These are phyloP conservation scores for Choristoneura fumiferana DNA, from an alignment of 1,140 invertebrate genomes.

Conservation along the genomic window DNA sequence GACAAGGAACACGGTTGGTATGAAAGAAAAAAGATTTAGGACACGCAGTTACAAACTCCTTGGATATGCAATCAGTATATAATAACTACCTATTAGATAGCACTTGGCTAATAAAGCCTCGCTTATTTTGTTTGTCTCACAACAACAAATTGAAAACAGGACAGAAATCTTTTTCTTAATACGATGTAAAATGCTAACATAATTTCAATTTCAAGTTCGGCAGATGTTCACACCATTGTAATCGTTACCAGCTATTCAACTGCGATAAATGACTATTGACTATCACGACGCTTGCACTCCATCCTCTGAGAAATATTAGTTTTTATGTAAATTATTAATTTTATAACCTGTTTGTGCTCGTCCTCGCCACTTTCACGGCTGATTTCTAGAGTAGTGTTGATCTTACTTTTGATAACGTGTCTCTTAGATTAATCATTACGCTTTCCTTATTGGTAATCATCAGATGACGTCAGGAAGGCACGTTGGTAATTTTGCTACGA, in stretches of 20 bases:
- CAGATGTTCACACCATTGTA: background rate
- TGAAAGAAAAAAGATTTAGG: too few relatives aligned
- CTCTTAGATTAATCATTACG: constrained; percentile 10
- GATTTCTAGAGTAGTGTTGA: constrained; percentile 45
- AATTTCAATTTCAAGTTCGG: background rate
- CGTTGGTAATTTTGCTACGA: background rate
- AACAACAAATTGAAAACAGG: too few relatives aligned
- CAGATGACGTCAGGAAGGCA: constrained; percentile 1
- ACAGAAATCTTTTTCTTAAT: too few relatives aligned
- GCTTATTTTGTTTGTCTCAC: too few relatives aligned
- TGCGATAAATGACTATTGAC: background rate
- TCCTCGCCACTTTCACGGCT: constrained; percentile 54
- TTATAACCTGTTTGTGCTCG: constrained; percentile 47
- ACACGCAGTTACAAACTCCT: too few relatives aligned
- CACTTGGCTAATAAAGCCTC: too few relatives aligned
- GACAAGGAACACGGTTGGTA: constrained; percentile 31
- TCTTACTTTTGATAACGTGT: constrained; percentile 29
- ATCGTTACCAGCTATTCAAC: background rate
- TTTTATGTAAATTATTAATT: constrained; percentile 52
- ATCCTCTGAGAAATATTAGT: constrained; percentile 21
- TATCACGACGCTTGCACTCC: background rate
- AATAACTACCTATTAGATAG: too few relatives aligned
- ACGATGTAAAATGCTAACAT: too few relatives aligned
- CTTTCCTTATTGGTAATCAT: constrained; percentile 11
- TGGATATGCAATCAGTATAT: too few relatives aligned